Conservation (phyloP, 2,888 invertebrate genomes). For the Pocota personata region DNA sequence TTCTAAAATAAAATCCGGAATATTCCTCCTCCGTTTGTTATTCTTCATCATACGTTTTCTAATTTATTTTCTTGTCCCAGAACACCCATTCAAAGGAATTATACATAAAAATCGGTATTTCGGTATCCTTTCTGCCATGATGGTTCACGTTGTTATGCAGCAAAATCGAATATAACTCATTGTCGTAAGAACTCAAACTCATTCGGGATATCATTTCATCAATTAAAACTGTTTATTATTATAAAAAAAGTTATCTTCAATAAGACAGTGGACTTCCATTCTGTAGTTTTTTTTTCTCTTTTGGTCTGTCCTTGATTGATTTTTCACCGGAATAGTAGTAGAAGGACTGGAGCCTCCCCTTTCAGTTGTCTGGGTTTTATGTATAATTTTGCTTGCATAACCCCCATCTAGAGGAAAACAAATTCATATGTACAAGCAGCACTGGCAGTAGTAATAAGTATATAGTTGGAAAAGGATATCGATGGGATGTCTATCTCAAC, state of each 20-base stretch:
- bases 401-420: constrained; percentile 43
- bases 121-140: constrained; percentile 40
- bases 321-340: constrained; percentile 53
- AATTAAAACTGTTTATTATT: neutral
- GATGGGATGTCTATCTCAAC: constrained; percentile 47
- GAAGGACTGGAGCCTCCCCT: constrained; percentile 19
- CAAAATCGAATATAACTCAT: neutral
- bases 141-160: constrained; percentile 15
- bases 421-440: neutral
- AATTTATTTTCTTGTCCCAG: neutral
- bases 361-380: constrained; percentile 48
- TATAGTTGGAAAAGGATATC: constrained; percentile 31
- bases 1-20: neutral
- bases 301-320: constrained; percentile 54
- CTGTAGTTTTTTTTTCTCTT: neutral
- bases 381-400: constrained; percentile 66
- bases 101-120: constrained; percentile 51
- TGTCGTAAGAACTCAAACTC: neutral
- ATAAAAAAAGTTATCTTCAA: neutral
- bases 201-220: neutral
- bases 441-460: constrained; percentile 18
- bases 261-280: neutral
- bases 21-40: constrained; percentile 6
- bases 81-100: neutral
- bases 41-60: neutral